Percentiles rank a stretch among this genome's conserved stretches.
Conservation (phyloP, 2,888 invertebrate genomes). For the Xylophagus ater region DNA sequence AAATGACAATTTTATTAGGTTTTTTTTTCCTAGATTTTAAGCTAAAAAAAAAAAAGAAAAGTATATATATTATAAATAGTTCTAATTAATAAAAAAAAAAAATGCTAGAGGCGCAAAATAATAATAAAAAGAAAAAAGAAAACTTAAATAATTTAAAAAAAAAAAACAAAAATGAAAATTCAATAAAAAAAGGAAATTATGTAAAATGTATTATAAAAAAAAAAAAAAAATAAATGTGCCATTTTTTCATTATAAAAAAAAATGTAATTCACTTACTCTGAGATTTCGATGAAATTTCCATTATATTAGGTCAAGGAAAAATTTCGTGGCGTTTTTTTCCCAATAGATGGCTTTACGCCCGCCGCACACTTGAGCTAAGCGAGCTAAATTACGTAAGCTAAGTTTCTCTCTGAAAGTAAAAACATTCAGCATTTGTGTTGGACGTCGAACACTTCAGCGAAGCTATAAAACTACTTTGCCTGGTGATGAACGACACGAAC, state of each 20-base stretch:
- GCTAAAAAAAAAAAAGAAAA: conserved; percentile 6
- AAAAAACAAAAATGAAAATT: neutral
- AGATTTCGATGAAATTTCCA: too few relatives aligned
- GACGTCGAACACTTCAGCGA: too few relatives aligned
- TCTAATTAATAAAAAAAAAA: conserved; percentile 11
- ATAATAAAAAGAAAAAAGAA: conserved; percentile 15
- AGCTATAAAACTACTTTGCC: too few relatives aligned
- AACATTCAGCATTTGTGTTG: too few relatives aligned
- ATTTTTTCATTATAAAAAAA: conserved; percentile 20
- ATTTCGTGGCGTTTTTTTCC: too few relatives aligned
- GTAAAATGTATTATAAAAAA: conserved; percentile 17
- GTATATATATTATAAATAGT: conserved; percentile 5
- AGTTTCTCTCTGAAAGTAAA: too few relatives aligned
- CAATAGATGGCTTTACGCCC: too few relatives aligned
- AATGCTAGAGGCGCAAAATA: conserved; percentile 16
- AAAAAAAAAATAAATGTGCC: conserved; percentile 21
- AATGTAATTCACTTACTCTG: too few relatives aligned
- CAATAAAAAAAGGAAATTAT: conserved; percentile 8
- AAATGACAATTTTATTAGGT: conserved; percentile 15
- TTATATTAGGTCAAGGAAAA: too few relatives aligned
- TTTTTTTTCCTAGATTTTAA: conserved; percentile 14
- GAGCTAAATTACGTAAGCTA: too few relatives aligned
- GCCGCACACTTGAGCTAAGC: too few relatives aligned
- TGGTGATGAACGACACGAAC: too few relatives aligned
- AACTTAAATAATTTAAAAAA: conserved; percentile 11